Evolutionary conservation across 2,113 vertebrate species (phyloP).

Genomic region (Malurus alboscapulatus): DNA sequence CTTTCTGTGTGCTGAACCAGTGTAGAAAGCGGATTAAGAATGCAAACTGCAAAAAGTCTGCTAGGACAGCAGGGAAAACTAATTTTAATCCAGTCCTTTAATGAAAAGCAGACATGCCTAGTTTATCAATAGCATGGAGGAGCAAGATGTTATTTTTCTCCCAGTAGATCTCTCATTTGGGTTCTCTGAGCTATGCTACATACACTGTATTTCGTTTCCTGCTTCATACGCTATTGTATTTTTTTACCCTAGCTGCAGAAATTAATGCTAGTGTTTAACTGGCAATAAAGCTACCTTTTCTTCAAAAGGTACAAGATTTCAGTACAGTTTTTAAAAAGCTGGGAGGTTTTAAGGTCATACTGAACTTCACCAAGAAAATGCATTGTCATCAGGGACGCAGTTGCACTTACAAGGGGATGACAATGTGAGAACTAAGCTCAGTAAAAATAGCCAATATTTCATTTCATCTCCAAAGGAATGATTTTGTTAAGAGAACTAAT

Average conservation of each 20-base stretch:
- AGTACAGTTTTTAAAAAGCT: neutral
- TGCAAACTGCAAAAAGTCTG: neutral
- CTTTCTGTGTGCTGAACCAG: neutral
- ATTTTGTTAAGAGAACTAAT: conserved; percentile 24
- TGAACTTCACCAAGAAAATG: neutral
- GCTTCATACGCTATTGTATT: neutral
- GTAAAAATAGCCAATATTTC: neutral
- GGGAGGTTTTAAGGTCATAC: neutral
- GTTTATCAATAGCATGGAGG: neutral
- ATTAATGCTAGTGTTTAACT: neutral
- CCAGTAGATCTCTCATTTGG: neutral
- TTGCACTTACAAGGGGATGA: neutral
- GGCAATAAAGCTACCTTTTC: neutral
- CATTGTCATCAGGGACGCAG: neutral
- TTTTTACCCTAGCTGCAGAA: neutral
- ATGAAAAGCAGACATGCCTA: neutral
- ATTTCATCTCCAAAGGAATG: neutral
- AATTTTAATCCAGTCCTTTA: neutral
- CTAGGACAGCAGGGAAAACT: neutral
- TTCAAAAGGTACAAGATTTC: neutral
- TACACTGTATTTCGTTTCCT: neutral
- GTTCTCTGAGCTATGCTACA: neutral
- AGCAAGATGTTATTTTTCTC: neutral
- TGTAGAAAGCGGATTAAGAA: neutral
- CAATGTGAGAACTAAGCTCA: neutral